phyloP scores from a whole-genome alignment of 53 echinoderm and acorn worm genomes.

The Arbacia lixula region DNA sequence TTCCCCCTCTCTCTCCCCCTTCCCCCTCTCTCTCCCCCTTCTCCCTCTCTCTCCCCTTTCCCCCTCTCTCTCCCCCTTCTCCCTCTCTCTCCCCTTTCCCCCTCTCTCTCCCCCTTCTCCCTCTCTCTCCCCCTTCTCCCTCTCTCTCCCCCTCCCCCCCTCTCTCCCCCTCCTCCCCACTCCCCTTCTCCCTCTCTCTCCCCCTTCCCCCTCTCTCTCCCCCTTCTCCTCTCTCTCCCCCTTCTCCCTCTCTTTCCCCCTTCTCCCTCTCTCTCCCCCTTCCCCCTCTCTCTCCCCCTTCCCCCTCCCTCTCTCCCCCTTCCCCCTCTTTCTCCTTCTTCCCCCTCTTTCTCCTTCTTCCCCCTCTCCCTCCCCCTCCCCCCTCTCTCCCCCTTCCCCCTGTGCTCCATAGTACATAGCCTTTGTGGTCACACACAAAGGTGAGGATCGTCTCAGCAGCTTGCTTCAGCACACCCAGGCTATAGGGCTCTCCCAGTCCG shows the following conservation, averaged over 20 bases:
- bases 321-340: slow-evolving; percentile 9
- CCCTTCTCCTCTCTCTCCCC: background rate
- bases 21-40: background rate
- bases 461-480: background rate
- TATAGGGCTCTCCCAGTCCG: slow-evolving; percentile 12
- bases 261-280: background rate
- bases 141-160: background rate
- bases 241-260: background rate
- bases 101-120: background rate
- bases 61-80: background rate
- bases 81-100: background rate
- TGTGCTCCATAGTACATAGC: slow-evolving; percentile 7
- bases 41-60: background rate
- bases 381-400: background rate
- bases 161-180: background rate
- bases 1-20: background rate
- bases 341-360: background rate
- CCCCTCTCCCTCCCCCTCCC: slow-evolving; percentile 2
- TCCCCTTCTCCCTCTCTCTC: background rate
- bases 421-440: slow-evolving; percentile 22
- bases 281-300: background rate
- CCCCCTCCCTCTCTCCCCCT: slow-evolving; percentile 15
- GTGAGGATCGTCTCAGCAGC: background rate
- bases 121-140: background rate
- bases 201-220: background rate